Evolutionary conservation across 2,113 vertebrate species (phyloP).

Genomic region (Circaetus gallicus): DNA sequence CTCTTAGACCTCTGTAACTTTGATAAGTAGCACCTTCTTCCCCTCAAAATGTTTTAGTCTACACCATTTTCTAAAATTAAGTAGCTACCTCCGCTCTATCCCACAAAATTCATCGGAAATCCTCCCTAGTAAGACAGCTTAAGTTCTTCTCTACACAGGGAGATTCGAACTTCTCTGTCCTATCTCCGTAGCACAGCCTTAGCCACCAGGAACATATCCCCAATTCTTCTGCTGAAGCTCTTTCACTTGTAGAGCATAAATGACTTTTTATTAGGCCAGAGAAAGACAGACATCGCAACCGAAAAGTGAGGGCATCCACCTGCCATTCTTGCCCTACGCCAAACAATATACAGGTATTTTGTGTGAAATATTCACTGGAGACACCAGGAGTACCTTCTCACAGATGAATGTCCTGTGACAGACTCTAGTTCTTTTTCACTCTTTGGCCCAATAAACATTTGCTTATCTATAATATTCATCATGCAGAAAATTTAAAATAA

Average conservation of each 20-base stretch:
- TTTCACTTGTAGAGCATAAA: neutral
- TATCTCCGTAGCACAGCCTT: fast-evolving
- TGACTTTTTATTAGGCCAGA: neutral
- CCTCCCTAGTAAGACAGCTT: neutral
- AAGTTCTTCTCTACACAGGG: neutral
- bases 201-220: neutral
- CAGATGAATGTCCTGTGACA: neutral
- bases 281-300: neutral
- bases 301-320: neutral
- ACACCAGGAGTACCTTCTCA: neutral
- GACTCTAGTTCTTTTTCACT: neutral
- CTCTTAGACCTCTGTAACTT: neutral
- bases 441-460: neutral
- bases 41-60: neutral
- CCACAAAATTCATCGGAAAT: neutral
- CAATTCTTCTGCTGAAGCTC: neutral
- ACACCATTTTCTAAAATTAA: neutral
- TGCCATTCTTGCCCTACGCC: neutral
- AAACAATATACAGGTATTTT: neutral
- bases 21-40: neutral
- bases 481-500: neutral
- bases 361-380: neutral
- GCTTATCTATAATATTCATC: neutral
- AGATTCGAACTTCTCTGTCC: neutral
- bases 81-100: neutral